Evolutionary conservation across 2,113 vertebrate genomes (phyloP), one percentile per base, ranked within the genome.

Genomic region (Aythya baeri): DNA sequence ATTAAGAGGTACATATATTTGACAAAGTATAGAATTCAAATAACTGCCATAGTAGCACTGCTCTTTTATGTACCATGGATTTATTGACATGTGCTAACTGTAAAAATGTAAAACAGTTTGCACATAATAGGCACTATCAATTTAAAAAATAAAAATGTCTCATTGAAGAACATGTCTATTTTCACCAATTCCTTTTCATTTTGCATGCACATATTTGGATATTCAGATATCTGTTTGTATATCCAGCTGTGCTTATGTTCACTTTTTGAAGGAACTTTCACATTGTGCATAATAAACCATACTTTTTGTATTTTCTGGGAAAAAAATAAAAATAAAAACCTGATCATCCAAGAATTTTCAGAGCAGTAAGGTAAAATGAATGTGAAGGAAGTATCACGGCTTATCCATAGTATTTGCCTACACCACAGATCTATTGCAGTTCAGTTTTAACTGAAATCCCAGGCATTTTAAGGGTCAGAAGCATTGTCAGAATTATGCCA

Each of bases 1-100:
- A 98, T 98, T 96, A 97, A 97, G 97, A 97, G 95, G 86, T 97
- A 97, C 95, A 97, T 97, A 96, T 97, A 98, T 98, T 97, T 98
- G 97, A 97, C 97, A 97, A 98, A 98, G 91, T 97, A 98, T 96
- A 97, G 97, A 97, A 98, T 94, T 97, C 95, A 94, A 97, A 96
- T 97, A 97, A 88, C 91, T 97, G 89, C 93, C 91, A 89, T 89
- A 95, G 96, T 91, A 96, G 91, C 86, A 76, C 59, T 98, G 97
- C 95, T 96, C 96, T 98, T 98, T 98, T 95, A 86, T 74, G 73
- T 97, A 93, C 82, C 91, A 96, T 94, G 92, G 97, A 97, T 97
- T 98, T 98, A 98, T 97, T 97, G 97, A 96, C 94, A 95, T 97
- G 97, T 97, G 78, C 73, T 96, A 95, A 97, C 89, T 92, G 93